Percentiles rank a stretch among this genome's conserved stretches.
Evolutionary conservation across 2,888 invertebrate genomes (phyloP).

Genomic region (Linnaemya tessellans): DNA sequence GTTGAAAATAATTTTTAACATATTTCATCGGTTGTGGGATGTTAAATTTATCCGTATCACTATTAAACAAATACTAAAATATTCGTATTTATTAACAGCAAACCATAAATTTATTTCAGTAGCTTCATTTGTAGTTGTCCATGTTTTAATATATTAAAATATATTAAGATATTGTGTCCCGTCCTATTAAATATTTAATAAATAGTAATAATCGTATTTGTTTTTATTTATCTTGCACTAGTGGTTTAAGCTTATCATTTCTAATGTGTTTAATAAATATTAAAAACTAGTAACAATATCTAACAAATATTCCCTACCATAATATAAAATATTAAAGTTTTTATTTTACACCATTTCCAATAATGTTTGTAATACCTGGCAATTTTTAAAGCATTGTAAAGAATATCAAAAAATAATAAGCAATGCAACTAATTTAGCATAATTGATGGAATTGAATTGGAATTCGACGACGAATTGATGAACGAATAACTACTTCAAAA

Average conservation of each 20-base stretch:
- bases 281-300: conserved; percentile 25
- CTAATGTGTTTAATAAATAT: conserved; percentile 43
- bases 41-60: conserved; percentile 23
- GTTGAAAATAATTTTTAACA: conserved; percentile 20
- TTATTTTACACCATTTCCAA: conserved; percentile 48
- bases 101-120: conserved; percentile 2
- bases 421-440: too few species aligned
- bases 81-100: background rate
- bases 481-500: too few species aligned
- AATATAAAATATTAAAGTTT: conserved; percentile 27
- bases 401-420: too few species aligned
- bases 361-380: background rate
- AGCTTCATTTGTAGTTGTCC: conserved; percentile 28
- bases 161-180: conserved; percentile 25
- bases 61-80: conserved; percentile 11
- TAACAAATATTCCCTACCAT: conserved; percentile 8
- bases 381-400: background rate
- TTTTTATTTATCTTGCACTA: conserved; percentile 37
- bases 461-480: too few species aligned
- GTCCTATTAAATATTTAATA: conserved; percentile 57
- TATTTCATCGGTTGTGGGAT: conserved; percentile 38
- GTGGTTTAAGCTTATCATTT: conserved; percentile 50
- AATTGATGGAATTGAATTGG: too few species aligned
- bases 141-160: background rate
- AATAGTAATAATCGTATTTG: conserved; percentile 18